phyloP scores from a whole-genome alignment of 2,888 invertebrate species.

The Spisula solida region DNA sequence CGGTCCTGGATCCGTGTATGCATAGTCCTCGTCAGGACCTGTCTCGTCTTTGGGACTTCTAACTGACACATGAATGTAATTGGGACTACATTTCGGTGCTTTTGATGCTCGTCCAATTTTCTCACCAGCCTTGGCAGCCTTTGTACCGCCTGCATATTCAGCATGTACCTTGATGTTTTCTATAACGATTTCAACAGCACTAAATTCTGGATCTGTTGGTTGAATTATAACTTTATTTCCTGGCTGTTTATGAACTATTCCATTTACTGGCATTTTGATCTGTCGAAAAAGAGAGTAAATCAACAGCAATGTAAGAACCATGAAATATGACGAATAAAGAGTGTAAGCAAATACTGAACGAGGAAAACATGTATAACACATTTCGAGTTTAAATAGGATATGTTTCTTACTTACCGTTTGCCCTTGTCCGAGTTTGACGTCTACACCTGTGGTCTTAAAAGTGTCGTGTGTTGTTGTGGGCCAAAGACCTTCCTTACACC shows the following conservation, averaged over 20 bases:
- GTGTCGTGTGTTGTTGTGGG: slow-evolving; percentile 56
- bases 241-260: slow-evolving; percentile 44
- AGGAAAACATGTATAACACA: no score
- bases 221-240: slow-evolving; percentile 63
- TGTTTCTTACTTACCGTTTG: slow-evolving; percentile 55
- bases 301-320: no score
- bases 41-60: slow-evolving; percentile 50
- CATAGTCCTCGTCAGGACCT: slow-evolving; percentile 61
- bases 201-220: slow-evolving; percentile 68
- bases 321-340: no score
- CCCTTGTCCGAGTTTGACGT: slow-evolving; percentile 56
- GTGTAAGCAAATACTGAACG: no score
- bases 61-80: slow-evolving; percentile 74
- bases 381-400: no score
- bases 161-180: slow-evolving; percentile 67
- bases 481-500: slow-evolving; percentile 68
- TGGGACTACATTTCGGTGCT: slow-evolving; percentile 46
- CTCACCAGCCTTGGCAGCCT: slow-evolving; percentile 47
- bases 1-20: slow-evolving; percentile 76
- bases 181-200: slow-evolving; percentile 72
- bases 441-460: slow-evolving; percentile 63
- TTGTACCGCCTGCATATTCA: slow-evolving; percentile 35
- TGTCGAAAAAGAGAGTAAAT: not conserved
- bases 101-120: slow-evolving; percentile 60
- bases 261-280: slow-evolving; percentile 64